A percentile compares a stretch with the other conserved stretches of the same genome.
Evolutionary conservation across 2,113 vertebrate genomes (phyloP).

Genomic region (Pogonocichla stellata): DNA sequence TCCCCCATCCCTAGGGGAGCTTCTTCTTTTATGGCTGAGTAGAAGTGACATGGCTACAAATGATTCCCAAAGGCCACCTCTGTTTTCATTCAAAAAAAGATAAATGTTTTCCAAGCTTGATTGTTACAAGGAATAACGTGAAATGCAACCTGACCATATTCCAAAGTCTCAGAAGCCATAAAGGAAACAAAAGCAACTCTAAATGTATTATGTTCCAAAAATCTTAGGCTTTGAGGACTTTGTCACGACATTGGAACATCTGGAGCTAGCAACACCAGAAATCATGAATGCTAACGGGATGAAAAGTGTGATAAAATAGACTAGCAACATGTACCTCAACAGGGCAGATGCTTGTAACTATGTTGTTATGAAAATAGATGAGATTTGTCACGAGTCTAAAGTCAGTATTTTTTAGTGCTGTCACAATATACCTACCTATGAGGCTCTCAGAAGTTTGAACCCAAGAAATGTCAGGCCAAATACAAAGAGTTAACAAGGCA

Average conservation of each 20-base stretch:
- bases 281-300: background rate
- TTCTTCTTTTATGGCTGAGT: background rate
- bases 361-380: background rate
- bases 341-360: background rate
- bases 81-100: background rate
- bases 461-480: background rate
- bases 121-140: background rate
- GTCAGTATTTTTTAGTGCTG: background rate
- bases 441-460: background rate
- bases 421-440: background rate
- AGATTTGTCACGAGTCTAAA: background rate
- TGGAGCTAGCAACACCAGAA: background rate
- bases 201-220: conserved; percentile 8
- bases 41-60: background rate
- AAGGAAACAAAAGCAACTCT: background rate
- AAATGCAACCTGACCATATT: background rate
- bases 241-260: background rate
- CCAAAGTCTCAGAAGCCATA: background rate
- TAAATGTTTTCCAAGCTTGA: background rate
- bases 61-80: background rate
- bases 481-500: background rate
- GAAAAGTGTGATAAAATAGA: conserved; percentile 2
- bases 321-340: background rate
- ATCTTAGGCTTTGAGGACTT: background rate
- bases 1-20: background rate